Evolutionary conservation across 2,797 vertebrate genomes (phyloP).

Genomic region (Margarornis squamiger): DNA sequence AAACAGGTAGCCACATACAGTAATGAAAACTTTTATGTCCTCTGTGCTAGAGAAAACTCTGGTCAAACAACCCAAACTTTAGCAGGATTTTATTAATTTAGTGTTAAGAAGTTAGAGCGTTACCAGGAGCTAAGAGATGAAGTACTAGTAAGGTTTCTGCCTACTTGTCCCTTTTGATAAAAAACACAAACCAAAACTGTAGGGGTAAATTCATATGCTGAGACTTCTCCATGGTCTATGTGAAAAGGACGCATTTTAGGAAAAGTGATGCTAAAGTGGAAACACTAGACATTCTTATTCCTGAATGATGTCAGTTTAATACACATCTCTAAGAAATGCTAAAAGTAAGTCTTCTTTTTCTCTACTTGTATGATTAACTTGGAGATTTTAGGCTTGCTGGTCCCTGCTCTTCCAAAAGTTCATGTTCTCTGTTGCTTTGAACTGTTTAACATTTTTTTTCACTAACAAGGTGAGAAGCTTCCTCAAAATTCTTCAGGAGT

Average conservation of each 20-base stretch:
- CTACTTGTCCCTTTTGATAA: not conserved
- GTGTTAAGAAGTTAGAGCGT: not conserved
- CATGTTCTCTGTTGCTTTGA: not conserved
- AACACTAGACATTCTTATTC: not conserved
- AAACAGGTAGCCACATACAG: not conserved
- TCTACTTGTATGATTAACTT: not conserved
- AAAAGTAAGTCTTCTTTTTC: not conserved
- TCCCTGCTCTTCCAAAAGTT: not conserved
- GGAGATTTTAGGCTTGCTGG: not conserved
- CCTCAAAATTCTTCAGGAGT: not conserved
- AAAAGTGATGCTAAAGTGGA: not conserved
- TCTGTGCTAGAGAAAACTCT: not conserved
- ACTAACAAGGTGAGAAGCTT: not conserved
- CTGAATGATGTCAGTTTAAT: not conserved
- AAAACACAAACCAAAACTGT: accelerated
- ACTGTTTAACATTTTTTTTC: not conserved
- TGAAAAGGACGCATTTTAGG: not conserved
- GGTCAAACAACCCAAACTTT: not conserved
- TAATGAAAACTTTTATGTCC: not conserved
- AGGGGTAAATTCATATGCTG: not conserved
- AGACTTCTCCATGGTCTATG: not conserved
- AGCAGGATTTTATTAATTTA: not conserved
- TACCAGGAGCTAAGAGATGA: not conserved
- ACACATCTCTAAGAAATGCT: not conserved
- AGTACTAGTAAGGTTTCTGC: not conserved